Evolutionary conservation across 2,888 invertebrate species (phyloP).

Genomic region (Xanthia togata): DNA sequence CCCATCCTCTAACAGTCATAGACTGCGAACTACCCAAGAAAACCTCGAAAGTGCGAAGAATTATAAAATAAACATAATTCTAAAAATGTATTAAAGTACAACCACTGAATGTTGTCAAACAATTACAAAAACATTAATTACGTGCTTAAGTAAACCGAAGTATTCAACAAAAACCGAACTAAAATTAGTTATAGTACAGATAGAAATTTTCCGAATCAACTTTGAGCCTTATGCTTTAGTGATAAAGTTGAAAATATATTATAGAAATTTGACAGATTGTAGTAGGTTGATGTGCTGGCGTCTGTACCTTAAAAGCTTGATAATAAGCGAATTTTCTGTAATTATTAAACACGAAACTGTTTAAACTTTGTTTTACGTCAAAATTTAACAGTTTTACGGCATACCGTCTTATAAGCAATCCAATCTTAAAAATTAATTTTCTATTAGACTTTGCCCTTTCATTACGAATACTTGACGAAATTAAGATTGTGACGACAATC

Average conservation of each 20-base stretch:
- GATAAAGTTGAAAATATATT: no score
- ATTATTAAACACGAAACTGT: slow-evolving; percentile 43
- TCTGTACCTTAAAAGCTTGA: not conserved
- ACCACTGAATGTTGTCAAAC: slow-evolving; percentile 9
- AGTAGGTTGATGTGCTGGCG: no score
- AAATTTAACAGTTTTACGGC: slow-evolving; percentile 7
- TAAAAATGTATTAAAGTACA: not conserved
- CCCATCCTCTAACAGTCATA: no score
- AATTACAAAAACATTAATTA: slow-evolving; percentile 25
- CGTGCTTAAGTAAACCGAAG: not conserved
- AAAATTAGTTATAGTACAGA: slow-evolving; percentile 5
- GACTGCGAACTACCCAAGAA: not conserved
- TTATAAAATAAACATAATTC: not conserved
- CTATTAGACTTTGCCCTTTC: slow-evolving; percentile 32
- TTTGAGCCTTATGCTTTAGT: no score
- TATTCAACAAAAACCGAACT: slow-evolving; percentile 13
- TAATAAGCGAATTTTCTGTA: slow-evolving; percentile 4
- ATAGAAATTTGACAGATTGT: no score
- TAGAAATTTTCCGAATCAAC: no score
- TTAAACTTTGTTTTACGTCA: slow-evolving; percentile 25
- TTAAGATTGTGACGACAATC: slow-evolving; percentile 22
- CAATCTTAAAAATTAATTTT: slow-evolving; percentile 53
- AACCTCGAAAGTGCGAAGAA: not conserved
- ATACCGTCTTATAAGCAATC: slow-evolving; percentile 28
- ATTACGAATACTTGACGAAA: slow-evolving; percentile 36